Percentiles rank a stretch among this genome's conserved stretches.
Conservation (phyloP, 2,797 vertebrate species). For the Rhabdomys pumilio region DNA sequence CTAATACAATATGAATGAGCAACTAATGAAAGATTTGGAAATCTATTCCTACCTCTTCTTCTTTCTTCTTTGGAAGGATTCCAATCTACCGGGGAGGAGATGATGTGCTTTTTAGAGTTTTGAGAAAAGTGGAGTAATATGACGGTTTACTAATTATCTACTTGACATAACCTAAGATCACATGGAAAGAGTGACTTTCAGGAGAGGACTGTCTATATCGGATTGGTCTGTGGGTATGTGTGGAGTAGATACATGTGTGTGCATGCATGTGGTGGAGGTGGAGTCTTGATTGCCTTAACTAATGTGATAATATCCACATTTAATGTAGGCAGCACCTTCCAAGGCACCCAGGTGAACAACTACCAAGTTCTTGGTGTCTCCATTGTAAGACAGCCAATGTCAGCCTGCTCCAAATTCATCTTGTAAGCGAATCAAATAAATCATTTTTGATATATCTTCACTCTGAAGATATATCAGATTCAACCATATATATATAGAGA, state of each 20-base stretch:
- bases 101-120: background rate
- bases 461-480: too few relatives aligned
- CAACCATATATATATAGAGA: too few relatives aligned
- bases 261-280: background rate
- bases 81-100: rapidly evolving
- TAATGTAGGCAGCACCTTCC: background rate
- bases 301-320: background rate
- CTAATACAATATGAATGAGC: constrained; percentile 58
- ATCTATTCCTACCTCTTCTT: background rate
- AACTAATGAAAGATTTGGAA: constrained; percentile 15
- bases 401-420: background rate
- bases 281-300: background rate
- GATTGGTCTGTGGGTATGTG: background rate
- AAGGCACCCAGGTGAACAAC: background rate
- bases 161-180: background rate
- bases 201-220: background rate
- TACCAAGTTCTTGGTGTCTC: background rate
- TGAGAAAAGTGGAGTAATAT: background rate
- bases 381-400: background rate
- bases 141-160: background rate
- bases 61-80: background rate
- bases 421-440: background rate
- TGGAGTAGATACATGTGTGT: background rate
- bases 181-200: background rate
- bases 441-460: background rate